Percentiles rank a stretch among this genome's conserved stretches.
These are phyloP conservation scores for Lasioglossum leucozonium DNA, from an alignment of 2,888 invertebrate genomes.

Conservation along the genomic window DNA sequence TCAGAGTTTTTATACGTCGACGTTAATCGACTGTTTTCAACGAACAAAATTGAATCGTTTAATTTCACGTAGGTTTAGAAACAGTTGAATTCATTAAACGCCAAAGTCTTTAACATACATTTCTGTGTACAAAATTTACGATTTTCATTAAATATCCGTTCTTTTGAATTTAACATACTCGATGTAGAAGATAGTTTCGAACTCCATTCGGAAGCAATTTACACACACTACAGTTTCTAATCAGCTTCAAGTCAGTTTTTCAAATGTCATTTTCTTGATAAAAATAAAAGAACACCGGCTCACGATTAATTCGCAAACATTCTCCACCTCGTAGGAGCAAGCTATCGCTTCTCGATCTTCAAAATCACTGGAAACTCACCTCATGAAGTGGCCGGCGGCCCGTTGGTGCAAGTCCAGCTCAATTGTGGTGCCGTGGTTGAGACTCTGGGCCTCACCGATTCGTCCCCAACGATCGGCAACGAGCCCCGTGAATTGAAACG, in stretches of 20 bases:
- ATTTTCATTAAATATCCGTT: background rate
- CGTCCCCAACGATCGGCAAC: background rate
- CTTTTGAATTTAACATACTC: background rate
- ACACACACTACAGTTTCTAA: background rate
- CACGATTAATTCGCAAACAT: background rate
- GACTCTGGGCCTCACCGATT: constrained; percentile 76
- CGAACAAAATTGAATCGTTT: too few relatives aligned
- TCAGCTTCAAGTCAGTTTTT: background rate
- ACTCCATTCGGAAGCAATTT: background rate
- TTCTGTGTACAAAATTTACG: background rate
- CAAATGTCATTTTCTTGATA: background rate
- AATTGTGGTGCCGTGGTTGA: constrained; percentile 87
- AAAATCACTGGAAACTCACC: constrained; percentile 82
- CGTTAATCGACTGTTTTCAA: too few relatives aligned
- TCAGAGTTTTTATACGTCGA: too few relatives aligned
- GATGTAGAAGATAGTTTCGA: background rate
- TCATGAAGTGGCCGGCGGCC: constrained; percentile 92
- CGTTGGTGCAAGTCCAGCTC: constrained; percentile 91
- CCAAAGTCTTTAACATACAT: too few relatives aligned
- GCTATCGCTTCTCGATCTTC: background rate
- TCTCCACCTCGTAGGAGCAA: too few relatives aligned
- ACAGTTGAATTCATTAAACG: too few relatives aligned
- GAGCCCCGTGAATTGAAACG: constrained; percentile 10
- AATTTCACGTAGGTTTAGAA: too few relatives aligned
- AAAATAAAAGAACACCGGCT: background rate